Base-by-base conservation (phyloP, 2,113 vertebrate species). In the Chaetura pelagica region DNA sequence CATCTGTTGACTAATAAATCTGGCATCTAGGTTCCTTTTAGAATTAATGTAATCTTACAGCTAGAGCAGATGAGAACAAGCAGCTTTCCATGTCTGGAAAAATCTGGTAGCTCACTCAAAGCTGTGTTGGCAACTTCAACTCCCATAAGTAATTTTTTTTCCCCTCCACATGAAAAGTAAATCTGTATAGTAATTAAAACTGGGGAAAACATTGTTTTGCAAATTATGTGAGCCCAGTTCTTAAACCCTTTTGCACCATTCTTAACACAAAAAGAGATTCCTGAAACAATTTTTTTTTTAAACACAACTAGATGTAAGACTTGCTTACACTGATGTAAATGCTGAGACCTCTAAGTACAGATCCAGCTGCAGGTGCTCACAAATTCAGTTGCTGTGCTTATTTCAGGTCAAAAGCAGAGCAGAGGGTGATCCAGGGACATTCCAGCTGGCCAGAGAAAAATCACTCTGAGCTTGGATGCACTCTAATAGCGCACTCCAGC, bases 1-100 rank as follows among this genome's bases (percentile, higher is more conserved):
- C 54, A 30, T 87, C 48, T 91, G 34, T 94, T 97, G 84, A 63
- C 57, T 93, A 93, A 95, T 81, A 95, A 92, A 92, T 74, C 61
- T 49, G 80, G 12, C 58, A 52, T 79, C 54, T 34, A 63, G 35
- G 14, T 57, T 91, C 18, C 27, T 69, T 88, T 93, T 32, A 87
- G 67, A 97, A 82, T 78, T 87, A 80, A 73, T 81, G 14, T 64
- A 71, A 77, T 64, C 26, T 91, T 94, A 48, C 4, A 9, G 32
- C 49, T 93, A 38, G 10, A 88, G 67, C 21, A 96, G 73, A 88
- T 84, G 58, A 89, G 55, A 88, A 57, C 35, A 71, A 87, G 44
- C 30, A 85, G 58, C 27, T 93, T 95, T 87, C 68, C 23, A 20
- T 6, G 6, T 92, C 81, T 89, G 18, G 61, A 76, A 82, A 90